Percentiles rank a stretch among this genome's conserved stretches.
Evolutionary conservation across 2,888 invertebrate species (phyloP).

Genomic region (Dryobota labecula): DNA sequence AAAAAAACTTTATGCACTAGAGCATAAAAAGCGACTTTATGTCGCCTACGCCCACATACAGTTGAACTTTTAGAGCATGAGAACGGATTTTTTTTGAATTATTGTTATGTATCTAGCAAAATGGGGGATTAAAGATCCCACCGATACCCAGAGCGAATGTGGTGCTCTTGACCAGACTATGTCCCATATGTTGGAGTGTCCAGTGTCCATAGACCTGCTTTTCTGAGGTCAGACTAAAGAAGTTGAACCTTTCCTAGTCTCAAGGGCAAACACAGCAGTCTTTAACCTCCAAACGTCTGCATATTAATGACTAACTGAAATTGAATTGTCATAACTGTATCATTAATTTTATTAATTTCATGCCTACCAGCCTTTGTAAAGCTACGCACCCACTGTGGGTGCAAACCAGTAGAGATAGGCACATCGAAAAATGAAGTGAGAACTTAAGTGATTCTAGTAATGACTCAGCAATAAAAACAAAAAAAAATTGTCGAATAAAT

Average conservation of each 20-base stretch:
- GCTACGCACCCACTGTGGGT: background rate
- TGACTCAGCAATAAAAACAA: background rate
- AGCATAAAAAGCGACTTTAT: too few relatives aligned
- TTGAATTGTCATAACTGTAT: conserved; percentile 25
- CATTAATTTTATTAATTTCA: conserved; percentile 43
- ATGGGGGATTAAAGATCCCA: background rate
- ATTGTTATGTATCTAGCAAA: too few relatives aligned
- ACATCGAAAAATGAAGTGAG: background rate
- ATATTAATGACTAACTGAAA: conserved; percentile 37
- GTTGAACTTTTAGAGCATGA: too few relatives aligned
- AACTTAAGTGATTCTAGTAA: background rate
- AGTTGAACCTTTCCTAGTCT: background rate
- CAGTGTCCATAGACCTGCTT: too few relatives aligned
- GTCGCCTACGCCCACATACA: too few relatives aligned
- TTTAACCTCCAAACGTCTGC: conserved; percentile 18
- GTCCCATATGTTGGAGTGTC: too few relatives aligned
- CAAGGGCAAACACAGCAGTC: conserved; percentile 2
- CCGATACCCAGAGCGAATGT: background rate
- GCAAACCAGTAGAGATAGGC: background rate
- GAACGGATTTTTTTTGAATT: too few relatives aligned
- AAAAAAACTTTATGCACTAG: too few relatives aligned
- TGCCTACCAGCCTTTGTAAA: background rate
- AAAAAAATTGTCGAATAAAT: too few relatives aligned
- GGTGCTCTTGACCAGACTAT: background rate
- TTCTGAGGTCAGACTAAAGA: too few relatives aligned